Base-by-base conservation (phyloP, 2,888 invertebrate genomes). In the Apamea anceps region DNA sequence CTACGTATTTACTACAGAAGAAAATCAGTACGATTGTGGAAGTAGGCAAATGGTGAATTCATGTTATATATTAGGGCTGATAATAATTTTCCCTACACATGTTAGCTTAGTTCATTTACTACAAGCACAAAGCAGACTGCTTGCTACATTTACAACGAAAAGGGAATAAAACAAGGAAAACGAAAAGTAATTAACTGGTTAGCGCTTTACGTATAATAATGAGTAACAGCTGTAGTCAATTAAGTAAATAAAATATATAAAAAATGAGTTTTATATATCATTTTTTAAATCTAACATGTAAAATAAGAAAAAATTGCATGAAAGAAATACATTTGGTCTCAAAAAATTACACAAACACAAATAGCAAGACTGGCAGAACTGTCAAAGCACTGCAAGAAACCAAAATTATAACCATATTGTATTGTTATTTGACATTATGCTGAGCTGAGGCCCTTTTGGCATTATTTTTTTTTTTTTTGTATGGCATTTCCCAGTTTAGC, bases 81-180 rank as follows among this genome's bases (percentile, higher is more conserved):
- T 51, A 12, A 57, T 57, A 57, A 57, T 25, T 51, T 80, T 54
- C 7, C 18, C 25, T 48, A 12, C n/a, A 28, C 21, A 28, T 13
- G 13, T 48, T 10, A 67, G 62, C 12, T 62, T 28, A 13, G 54
- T 57, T 71, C 21, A 70, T 54, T n/a, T 45, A 13, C 18, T 25
- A n/a, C 25, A 45, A 63, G n/a, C 12, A 6, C 45, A 18, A 37
- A 72, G 8, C n/a, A 68, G 18, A 7, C 12, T 37, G 57, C 63
- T n/a, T 21, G 42, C 5, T 48, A 54, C 63, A 65, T 45, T 70
- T 51, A 28, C 28, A 45, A 60, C n/a, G 7, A 5, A 45, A 66
- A 70, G 12, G 7, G 10, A 79, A 70, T 42, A 32, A 54, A 84
- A 71, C n/a, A 82, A 85, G 86, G 77, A 85, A 85, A 85, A 72